Evolutionary conservation across 1,140 invertebrate genomes (phyloP).

Genomic region (Pomacea maculata): DNA sequence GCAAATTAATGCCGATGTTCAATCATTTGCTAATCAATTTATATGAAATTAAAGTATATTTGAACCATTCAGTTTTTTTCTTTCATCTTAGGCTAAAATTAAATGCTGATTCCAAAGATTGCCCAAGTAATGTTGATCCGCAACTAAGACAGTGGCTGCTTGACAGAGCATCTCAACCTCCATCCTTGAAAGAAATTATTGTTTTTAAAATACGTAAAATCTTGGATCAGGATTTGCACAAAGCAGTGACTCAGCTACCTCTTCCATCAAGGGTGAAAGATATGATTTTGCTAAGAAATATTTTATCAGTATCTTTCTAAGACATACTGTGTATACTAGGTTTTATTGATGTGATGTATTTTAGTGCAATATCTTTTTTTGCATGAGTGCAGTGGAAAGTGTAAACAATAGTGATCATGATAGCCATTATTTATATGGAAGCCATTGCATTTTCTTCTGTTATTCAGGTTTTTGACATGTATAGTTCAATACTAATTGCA

Average conservation of each 20-base stretch:
- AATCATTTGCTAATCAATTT: not conserved
- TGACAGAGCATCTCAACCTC: not conserved
- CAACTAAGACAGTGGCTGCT: constrained; percentile 8
- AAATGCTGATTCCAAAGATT: not conserved
- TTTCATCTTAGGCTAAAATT: constrained; percentile 5
- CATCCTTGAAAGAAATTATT: constrained; percentile 7
- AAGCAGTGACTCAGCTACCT: constrained; percentile 8
- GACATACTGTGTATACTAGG: too few species aligned
- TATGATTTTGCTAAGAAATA: constrained; percentile 5
- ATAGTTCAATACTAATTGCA: too few species aligned
- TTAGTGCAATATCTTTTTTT: too few species aligned
- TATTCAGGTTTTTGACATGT: too few species aligned
- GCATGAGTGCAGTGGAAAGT: too few species aligned
- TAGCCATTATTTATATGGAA: too few species aligned
- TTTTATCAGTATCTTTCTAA: not conserved
- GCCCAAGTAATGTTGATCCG: not conserved
- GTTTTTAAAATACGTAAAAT: not conserved
- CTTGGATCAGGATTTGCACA: constrained; percentile 1
- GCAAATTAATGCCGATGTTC: not conserved
- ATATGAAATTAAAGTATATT: not conserved
- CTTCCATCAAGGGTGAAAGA: constrained; percentile 21
- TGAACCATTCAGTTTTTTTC: not conserved
- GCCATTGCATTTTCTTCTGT: too few species aligned
- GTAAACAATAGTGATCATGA: too few species aligned
- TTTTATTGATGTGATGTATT: too few species aligned